These are phyloP conservation scores for Crotalus viridis DNA, from an alignment of 2,113 vertebrate genomes.

Conservation along the genomic window DNA sequence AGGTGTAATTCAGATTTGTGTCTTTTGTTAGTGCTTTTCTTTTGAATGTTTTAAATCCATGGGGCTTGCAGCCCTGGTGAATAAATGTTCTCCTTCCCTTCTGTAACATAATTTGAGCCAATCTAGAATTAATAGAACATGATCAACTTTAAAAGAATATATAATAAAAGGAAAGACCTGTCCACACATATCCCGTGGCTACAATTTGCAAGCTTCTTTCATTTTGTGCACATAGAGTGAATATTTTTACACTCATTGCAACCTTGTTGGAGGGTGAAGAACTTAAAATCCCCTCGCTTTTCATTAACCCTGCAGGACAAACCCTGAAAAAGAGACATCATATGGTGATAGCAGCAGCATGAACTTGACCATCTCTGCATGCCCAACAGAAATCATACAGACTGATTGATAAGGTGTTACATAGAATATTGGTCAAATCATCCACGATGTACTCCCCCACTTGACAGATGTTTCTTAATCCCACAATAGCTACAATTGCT, in stretches of 20 bases:
- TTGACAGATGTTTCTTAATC: constrained; percentile 12
- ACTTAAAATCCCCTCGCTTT: neutral
- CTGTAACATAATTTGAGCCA: neutral
- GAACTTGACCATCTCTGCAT: constrained; percentile 11
- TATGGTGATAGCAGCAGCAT: neutral
- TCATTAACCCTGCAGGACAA: constrained; percentile 5
- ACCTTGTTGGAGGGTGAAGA: neutral
- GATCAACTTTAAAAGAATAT: neutral
- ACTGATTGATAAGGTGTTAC: constrained; percentile 1
- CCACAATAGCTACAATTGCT: neutral
- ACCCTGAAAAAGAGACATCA: neutral
- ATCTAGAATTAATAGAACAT: neutral
- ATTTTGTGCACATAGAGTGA: neutral
- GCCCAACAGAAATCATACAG: neutral
- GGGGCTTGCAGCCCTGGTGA: neutral
- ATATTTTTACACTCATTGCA: constrained; percentile 9
- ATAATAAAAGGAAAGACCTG: neutral
- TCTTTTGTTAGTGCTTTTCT: neutral
- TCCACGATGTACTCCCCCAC: neutral
- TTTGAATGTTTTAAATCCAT: constrained; percentile 3
- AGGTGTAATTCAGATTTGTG: neutral
- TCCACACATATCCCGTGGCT: neutral
- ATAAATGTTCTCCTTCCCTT: constrained; percentile 1
- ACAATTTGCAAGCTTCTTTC: constrained; percentile 1
- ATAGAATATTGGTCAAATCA: neutral